phyloP scores from a whole-genome alignment of 2,888 invertebrate species.

The Synergus japonicus region DNA sequence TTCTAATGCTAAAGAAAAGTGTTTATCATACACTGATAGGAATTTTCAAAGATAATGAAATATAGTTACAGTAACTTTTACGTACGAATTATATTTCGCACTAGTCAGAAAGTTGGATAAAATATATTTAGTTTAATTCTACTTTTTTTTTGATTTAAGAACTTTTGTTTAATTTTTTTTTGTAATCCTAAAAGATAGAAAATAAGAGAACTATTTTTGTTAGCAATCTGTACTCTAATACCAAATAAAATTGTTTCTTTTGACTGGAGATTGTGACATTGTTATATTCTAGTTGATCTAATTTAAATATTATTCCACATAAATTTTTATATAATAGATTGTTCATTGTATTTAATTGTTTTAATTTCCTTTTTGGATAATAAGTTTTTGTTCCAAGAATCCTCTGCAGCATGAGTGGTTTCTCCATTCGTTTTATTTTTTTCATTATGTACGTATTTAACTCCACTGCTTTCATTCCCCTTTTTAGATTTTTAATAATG shows the following conservation, averaged over 20 bases:
- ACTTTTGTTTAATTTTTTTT: slow-evolving; percentile 11
- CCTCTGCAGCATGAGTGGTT: slow-evolving; percentile 11
- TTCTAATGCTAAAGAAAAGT: neutral
- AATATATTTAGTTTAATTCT: neutral
- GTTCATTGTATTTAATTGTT: neutral
- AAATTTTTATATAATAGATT: neutral
- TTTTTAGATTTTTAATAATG: neutral
- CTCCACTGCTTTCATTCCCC: neutral
- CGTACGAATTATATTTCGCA: neutral
- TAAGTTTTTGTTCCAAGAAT: neutral
- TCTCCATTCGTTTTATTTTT: neutral
- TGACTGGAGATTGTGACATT: neutral
- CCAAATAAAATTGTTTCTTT: slow-evolving; percentile 15
- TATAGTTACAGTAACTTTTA: neutral
- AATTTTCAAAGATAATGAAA: neutral
- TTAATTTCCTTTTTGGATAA: neutral
- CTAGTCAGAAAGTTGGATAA: neutral
- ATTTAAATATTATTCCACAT: neutral
- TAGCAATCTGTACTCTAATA: slow-evolving; percentile 1
- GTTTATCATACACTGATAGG: neutral
- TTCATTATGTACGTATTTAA: slow-evolving; percentile 5
- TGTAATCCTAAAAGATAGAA: neutral
- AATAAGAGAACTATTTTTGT: slow-evolving; percentile 3
- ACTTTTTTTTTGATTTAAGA: neutral
- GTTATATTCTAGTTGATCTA: neutral